Percentiles rank a stretch among this genome's conserved stretches.
These are phyloP conservation scores for Pimpla rufipes DNA, from an alignment of 2,888 invertebrate genomes.

Conservation along the genomic window DNA sequence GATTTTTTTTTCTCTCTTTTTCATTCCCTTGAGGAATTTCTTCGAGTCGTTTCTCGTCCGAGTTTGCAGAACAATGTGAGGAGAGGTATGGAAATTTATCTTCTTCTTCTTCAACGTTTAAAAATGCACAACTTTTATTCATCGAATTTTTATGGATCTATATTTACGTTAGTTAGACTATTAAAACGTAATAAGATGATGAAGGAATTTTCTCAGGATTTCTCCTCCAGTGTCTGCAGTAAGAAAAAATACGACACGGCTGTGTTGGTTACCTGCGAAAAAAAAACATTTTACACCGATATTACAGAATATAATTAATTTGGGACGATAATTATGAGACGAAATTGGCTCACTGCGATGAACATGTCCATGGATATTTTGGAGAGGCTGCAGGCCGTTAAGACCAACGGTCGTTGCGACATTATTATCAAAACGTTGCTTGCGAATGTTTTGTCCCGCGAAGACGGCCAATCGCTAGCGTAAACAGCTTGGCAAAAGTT, in stretches of 20 bases:
- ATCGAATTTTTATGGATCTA: neutral
- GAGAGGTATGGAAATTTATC: too few species aligned
- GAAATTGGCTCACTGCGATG: neutral
- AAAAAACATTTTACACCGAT: neutral
- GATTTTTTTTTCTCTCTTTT: neutral
- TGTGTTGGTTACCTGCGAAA: conserved; percentile 64
- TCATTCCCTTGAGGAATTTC: neutral
- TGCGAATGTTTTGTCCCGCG: conserved; percentile 22
- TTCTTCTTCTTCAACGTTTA: neutral
- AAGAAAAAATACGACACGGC: conserved; percentile 70
- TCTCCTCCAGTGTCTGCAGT: conserved; percentile 61
- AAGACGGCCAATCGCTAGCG: conserved; percentile 33
- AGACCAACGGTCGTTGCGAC: conserved; percentile 11
- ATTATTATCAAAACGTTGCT: conserved; percentile 31
- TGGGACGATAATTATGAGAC: too few species aligned
- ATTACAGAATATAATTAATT: too few species aligned
- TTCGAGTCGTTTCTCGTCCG: neutral
- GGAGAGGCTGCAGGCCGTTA: conserved; percentile 44
- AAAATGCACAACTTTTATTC: neutral
- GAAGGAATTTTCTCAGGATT: neutral
- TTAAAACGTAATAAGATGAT: neutral
- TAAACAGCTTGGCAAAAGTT: conserved; percentile 38
- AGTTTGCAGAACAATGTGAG: neutral
- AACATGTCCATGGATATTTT: conserved; percentile 39
- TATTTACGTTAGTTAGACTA: neutral